These are phyloP conservation scores for Quiscalus mexicanus DNA, from an alignment of 2,113 vertebrate species.

Conservation along the genomic window DNA sequence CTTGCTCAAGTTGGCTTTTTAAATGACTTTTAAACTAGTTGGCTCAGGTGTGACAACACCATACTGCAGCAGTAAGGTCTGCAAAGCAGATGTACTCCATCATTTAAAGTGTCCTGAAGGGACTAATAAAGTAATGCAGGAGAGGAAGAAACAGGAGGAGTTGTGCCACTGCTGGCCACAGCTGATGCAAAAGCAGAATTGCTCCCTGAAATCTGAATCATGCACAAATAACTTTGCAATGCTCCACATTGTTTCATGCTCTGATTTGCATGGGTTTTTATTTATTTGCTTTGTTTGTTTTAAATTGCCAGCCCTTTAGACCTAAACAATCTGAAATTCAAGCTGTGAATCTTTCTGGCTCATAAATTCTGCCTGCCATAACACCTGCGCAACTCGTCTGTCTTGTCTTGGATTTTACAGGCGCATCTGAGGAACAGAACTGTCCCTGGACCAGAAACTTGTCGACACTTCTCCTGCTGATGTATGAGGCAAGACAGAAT, in stretches of 20 bases:
- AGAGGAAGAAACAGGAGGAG: background rate
- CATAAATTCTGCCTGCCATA: conserved; percentile 45
- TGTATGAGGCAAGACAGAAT: conserved; percentile 32
- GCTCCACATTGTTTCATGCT: background rate
- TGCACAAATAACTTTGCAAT: background rate
- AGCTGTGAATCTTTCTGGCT: conserved; percentile 57
- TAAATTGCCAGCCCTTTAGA: conserved; percentile 41
- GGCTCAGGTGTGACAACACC: conserved; percentile 38
- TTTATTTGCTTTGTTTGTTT: conserved; percentile 44
- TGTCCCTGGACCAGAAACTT: conserved; percentile 51
- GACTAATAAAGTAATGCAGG: conserved; percentile 21
- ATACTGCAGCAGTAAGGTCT: background rate
- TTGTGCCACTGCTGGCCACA: background rate
- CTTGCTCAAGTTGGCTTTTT: conserved; percentile 4
- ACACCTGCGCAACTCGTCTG: conserved; percentile 37
- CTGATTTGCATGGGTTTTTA: conserved; percentile 31
- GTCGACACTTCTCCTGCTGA: conserved; percentile 9
- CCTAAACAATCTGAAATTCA: conserved; percentile 53
- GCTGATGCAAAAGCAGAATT: conserved; percentile 1
- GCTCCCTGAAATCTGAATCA: conserved; percentile 25
- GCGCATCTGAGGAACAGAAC: conserved; percentile 25
- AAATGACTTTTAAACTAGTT: conserved; percentile 34
- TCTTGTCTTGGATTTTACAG: conserved; percentile 26
- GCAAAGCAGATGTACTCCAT: conserved; percentile 36
- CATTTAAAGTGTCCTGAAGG: conserved; percentile 49